Percentiles rank a stretch among this genome's conserved stretches.
Conservation (phyloP, 2,797 vertebrate genomes). For the Enteromius anoplus region DNA sequence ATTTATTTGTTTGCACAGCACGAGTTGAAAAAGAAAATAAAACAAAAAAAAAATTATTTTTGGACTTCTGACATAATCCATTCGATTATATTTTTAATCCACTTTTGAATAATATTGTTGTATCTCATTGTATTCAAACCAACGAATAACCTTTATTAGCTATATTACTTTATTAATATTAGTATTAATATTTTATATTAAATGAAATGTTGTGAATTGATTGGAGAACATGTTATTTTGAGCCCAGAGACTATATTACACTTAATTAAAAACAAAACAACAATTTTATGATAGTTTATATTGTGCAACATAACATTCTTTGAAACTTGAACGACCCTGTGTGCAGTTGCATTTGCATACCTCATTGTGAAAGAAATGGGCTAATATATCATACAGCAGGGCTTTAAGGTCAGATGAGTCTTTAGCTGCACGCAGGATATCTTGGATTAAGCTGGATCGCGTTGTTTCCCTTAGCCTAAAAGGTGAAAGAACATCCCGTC, state of each 20-base stretch:
- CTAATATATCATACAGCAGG: neutral
- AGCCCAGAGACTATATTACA: neutral
- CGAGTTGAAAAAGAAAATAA: no score
- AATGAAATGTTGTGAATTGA: neutral
- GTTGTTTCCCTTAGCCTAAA: slow-evolving; percentile 1
- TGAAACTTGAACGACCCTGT: neutral
- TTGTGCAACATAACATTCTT: neutral
- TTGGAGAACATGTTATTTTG: neutral
- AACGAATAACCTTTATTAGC: neutral
- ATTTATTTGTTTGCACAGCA: neutral
- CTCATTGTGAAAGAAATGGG: neutral
- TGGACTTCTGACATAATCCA: no score
- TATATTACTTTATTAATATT: neutral
- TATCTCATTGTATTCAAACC: neutral
- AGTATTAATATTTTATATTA: neutral
- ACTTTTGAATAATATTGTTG: neutral
- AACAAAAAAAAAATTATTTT: neutral
- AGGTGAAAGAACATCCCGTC: slow-evolving; percentile 41
- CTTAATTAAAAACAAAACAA: neutral
- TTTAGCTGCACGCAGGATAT: neutral
- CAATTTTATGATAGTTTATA: neutral
- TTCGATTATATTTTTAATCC: neutral
- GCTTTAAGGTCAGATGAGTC: slow-evolving; percentile 15
- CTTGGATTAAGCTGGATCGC: slow-evolving; percentile 18
- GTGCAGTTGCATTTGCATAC: no score